Base-by-base conservation (phyloP, 2,888 invertebrate genomes). In the Amphipyra berbera region DNA sequence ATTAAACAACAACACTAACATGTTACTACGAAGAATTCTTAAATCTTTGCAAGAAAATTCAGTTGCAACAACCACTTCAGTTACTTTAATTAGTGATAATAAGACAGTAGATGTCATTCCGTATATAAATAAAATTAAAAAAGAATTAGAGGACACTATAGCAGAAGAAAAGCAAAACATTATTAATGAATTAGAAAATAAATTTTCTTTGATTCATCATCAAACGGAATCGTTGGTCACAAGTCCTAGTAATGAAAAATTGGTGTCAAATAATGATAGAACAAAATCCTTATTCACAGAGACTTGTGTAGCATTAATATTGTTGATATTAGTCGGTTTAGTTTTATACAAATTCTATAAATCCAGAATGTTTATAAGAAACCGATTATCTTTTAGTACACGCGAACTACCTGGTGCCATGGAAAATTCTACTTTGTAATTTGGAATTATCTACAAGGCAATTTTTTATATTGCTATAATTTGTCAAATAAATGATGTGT, bases 291-390 rank as follows among this genome's bases (percentile, higher is more conserved):
- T 73, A 13, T 84, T 82, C 58, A 83, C 79, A 3, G 82, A 84
- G 48, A 76, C 76, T 4, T 87, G 86, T 54, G 82, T 86, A 2
- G 83, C 57, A 42, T 69, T 88, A n/a, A 87, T 84, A 54, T 61
- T 88, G 40, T 35, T 82, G 1, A 84, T 88, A 57, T 62, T 88
- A 57, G 68, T 88, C 2, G 78, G 81, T 57, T 77, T 83, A 12
- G 59, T 83, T 55, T 69, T 86, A 21, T 83, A 80, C 60, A 83
- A 83, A 49, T 59, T 85, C 40, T 88, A 86, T 62, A 86, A 85
- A 47, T 82, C 85, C 0, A 75, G 81, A 49, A 68, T 79, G 49
- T 82, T 79, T 71, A 40, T 76, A 21, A 78, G 78, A 41, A 78
- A 69, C 21, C 61, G 81, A 8, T 68, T 81, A 41, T 85, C 87